Evolutionary conservation across 2,113 vertebrate species (phyloP), one percentile per base, ranked within the genome.

Genomic region (Sorex fumeus): DNA sequence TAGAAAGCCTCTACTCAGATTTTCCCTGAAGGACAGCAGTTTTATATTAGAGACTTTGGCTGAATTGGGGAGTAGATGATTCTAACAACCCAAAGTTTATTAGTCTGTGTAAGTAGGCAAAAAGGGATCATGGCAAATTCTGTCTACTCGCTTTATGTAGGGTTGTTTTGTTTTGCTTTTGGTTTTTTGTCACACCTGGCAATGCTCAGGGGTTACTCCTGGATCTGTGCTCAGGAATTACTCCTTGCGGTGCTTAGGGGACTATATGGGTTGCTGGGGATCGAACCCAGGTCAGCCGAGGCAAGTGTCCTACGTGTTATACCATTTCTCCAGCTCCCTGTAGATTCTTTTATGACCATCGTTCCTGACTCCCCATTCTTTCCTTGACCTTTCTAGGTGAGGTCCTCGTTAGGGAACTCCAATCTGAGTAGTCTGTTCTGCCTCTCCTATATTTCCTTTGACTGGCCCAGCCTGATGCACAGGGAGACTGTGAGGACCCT

Each of bases 61-160:
- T 89, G 80, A 74, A 91, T 1, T 83, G 57, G 81, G 77, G 71
- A 78, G 12, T 67, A 91, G 75, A 69, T 79, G 32, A 53, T 70
- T 75, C 53, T 53, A 85, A 47, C 36, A 69, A 34, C 21, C 30
- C 64, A 87, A 84, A 36, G 27, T 76, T 93, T 83, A 30, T 80
- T 60, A 21, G 43, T 94, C 53, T 91, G 67, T 57, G 8, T 88
- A 43, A 87, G 23, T 25, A 53, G 69, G 67, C 75, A 88, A 64
- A 87, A 34, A 43, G 57, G 9, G 53, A 87, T 40, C 88, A 78
- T 79, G 95, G 84, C 90, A 94, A 85, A 93, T 50, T 50, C 66
- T 84, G 34, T 66, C 64, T 50, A 45, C 32, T 10, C 66, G 30
- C 64, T 30, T 66, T 64, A 25, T 0, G 23, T 10, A 27, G 62